Conservation (phyloP, 1,140 invertebrate genomes). For the Drosophila pachea region DNA sequence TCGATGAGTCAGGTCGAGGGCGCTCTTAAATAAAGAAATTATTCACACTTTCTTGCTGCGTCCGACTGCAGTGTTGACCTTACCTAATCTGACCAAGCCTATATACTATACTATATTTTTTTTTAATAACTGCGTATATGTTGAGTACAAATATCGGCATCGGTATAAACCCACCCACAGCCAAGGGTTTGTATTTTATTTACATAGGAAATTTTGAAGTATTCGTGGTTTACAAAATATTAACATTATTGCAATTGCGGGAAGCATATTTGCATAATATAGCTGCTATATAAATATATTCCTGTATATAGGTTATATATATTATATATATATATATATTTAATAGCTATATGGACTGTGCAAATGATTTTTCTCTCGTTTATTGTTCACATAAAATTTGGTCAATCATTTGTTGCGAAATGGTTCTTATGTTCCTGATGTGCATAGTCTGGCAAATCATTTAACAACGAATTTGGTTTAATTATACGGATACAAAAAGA, state of each 20-base stretch:
- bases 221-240: conserved; percentile 54
- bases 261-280: conserved; percentile 25
- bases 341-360: conserved; percentile 35
- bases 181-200: conserved; percentile 59
- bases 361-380: conserved; percentile 25
- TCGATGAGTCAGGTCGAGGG: conserved; percentile 49
- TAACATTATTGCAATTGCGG: conserved; percentile 58
- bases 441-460: neutral
- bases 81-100: conserved; percentile 38
- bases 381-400: conserved; percentile 41
- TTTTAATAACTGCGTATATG: neutral
- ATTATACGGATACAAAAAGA: neutral
- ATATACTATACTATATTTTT: neutral
- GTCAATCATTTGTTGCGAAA: conserved; percentile 12
- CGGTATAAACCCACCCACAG: conserved; percentile 53
- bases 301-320: conserved; percentile 7
- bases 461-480: conserved; percentile 36
- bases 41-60: conserved; percentile 58
- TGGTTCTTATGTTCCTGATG: conserved; percentile 15
- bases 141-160: conserved; percentile 4
- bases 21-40: conserved; percentile 46
- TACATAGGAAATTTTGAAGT: conserved; percentile 64
- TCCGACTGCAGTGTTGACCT: neutral
- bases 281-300: conserved; percentile 7
- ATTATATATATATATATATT: conserved; percentile 19